Conservation (phyloP, 2,797 vertebrate species). For the Poecilia gillii region DNA sequence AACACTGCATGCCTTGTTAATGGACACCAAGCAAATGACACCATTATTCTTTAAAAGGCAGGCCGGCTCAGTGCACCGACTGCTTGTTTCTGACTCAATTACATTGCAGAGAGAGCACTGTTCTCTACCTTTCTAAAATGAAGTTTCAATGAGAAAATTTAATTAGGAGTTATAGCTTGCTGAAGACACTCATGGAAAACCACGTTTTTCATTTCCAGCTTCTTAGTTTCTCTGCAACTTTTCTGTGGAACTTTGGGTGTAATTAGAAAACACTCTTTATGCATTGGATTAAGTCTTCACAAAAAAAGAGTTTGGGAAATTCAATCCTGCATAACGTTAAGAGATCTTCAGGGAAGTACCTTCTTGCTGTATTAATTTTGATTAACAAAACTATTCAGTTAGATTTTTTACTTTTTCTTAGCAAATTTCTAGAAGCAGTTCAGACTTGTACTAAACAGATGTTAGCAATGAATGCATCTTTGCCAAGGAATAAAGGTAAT, state of each 20-base stretch:
- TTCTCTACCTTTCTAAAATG: constrained; percentile 80
- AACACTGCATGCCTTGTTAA: constrained; percentile 84
- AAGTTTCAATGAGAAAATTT: constrained; percentile 81
- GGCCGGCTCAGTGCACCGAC: constrained; percentile 65
- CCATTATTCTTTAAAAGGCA: constrained; percentile 80
- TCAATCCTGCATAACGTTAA: background rate
- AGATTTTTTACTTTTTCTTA: constrained; percentile 6
- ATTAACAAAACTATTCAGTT: constrained; percentile 18
- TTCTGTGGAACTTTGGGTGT: constrained; percentile 47
- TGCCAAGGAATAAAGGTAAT: constrained; percentile 58
- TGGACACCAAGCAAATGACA: constrained; percentile 84
- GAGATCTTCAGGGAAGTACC: constrained; percentile 10
- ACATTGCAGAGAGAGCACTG: constrained; percentile 66
- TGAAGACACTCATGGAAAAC: constrained; percentile 59
- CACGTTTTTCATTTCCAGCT: constrained; percentile 54
- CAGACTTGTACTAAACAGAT: constrained; percentile 31
- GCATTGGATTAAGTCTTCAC: constrained; percentile 3
- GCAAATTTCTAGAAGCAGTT: constrained; percentile 31
- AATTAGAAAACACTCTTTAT: constrained; percentile 32
- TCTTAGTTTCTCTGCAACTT: constrained; percentile 43
- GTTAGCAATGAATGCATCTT: constrained; percentile 54
- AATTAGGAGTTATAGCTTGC: constrained; percentile 81
- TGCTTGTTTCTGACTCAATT: constrained; percentile 81
- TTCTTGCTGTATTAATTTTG: constrained; percentile 33
- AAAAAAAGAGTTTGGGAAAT: constrained; percentile 10